Percentiles rank a stretch among this genome's conserved stretches.
Conservation (phyloP, 2,113 vertebrate genomes). For the Vicugna pacos region DNA sequence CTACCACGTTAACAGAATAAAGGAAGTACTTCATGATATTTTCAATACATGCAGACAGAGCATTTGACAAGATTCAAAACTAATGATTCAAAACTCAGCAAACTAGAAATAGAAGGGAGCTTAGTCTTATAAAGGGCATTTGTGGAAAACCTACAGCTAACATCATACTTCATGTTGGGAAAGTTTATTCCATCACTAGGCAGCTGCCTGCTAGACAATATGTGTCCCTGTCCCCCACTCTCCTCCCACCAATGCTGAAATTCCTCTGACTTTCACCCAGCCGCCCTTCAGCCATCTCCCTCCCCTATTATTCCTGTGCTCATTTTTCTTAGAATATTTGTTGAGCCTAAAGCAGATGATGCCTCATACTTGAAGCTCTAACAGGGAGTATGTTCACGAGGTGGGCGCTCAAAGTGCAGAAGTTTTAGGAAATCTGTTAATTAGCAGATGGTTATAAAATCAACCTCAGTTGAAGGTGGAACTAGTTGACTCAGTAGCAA, state of each 20-base stretch:
- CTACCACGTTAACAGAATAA: background rate
- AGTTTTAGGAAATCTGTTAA: background rate
- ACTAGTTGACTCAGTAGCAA: background rate
- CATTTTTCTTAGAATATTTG: background rate
- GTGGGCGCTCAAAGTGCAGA: background rate
- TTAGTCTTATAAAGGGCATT: background rate
- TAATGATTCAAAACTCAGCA: background rate
- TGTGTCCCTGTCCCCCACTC: background rate
- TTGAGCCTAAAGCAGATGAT: background rate
- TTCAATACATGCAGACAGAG: background rate
- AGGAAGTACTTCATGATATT: background rate
- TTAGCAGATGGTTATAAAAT: background rate
- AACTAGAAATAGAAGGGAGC: background rate
- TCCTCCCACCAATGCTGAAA: background rate
- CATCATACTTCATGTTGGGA: background rate
- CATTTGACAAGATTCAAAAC: background rate
- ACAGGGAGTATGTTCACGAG: background rate
- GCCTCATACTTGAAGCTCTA: background rate
- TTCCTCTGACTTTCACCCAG: background rate
- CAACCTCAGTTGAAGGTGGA: background rate
- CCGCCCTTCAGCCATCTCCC: background rate
- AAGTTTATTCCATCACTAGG: background rate
- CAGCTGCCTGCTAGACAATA: too few species aligned
- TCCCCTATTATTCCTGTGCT: background rate
- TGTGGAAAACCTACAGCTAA: background rate